Evolutionary conservation across 1,140 invertebrate species (phyloP).

Genomic region (Drosophila baimaii): DNA sequence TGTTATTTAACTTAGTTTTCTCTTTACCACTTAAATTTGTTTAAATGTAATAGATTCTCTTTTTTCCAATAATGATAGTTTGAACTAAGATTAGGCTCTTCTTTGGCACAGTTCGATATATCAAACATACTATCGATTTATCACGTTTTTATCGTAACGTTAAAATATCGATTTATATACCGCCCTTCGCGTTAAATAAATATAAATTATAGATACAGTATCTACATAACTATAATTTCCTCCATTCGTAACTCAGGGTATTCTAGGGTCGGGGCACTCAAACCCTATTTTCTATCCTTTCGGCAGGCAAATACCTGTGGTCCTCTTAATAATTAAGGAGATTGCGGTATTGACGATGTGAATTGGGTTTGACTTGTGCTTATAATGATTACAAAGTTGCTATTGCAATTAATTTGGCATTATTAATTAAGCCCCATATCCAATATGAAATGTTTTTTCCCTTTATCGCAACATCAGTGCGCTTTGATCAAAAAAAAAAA

Average conservation of each 20-base stretch:
- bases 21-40: too few species aligned
- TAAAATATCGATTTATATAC: too few species aligned
- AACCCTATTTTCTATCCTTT: not conserved
- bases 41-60: too few species aligned
- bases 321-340: not conserved
- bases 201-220: too few species aligned
- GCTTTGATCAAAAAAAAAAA: constrained; percentile 11
- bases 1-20: too few species aligned
- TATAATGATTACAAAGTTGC: not conserved
- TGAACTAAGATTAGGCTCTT: too few species aligned
- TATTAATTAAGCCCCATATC: constrained; percentile 1
- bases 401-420: not conserved
- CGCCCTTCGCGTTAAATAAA: too few species aligned
- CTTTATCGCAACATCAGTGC: constrained; percentile 1
- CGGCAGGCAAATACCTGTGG: not conserved
- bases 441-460: not conserved
- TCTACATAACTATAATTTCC: too few species aligned
- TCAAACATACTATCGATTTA: too few species aligned
- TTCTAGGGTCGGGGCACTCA: not conserved
- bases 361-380: not conserved
- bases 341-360: not conserved
- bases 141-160: too few species aligned
- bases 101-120: too few species aligned
- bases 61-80: too few species aligned
- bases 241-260: not conserved